A percentile compares a stretch with the other conserved stretches of the same genome.
Conservation (phyloP, 2,797 vertebrate genomes). For the Sebastes matsubarae region DNA sequence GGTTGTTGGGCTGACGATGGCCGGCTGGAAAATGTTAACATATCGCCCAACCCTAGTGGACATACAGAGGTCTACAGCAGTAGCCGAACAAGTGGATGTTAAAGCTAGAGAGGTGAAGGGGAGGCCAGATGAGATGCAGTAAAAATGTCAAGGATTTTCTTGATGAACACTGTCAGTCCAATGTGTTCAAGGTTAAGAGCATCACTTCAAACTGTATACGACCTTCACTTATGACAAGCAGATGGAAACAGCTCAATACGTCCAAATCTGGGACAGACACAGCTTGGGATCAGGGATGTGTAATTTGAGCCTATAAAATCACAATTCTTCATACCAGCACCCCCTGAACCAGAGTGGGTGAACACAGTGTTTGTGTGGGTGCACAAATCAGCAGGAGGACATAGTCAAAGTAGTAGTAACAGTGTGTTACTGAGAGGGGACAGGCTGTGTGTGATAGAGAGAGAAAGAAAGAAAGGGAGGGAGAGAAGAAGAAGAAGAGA, state of each 20-base stretch:
- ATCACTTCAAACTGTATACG: conserved; percentile 8
- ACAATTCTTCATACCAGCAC: neutral
- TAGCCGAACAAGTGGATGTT: neutral
- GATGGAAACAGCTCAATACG: neutral
- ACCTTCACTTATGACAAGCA: neutral
- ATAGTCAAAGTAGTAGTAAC: conserved; percentile 26
- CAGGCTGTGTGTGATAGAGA: conserved; percentile 13
- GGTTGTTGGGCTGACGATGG: too few relatives aligned
- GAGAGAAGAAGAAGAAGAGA: neutral
- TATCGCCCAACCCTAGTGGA: too few relatives aligned
- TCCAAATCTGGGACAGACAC: neutral
- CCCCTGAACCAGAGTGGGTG: conserved; percentile 7
- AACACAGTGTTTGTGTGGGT: conserved; percentile 24
- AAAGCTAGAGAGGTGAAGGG: neutral
- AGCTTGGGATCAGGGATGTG: conserved; percentile 2
- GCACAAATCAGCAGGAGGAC: conserved; percentile 17
- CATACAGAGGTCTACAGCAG: neutral
- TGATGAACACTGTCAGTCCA: conserved; percentile 3
- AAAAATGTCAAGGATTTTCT: conserved; percentile 26
- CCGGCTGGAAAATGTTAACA: too few relatives aligned
- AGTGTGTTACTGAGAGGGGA: conserved; percentile 7
- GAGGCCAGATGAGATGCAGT: neutral
- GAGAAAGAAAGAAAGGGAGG: neutral
- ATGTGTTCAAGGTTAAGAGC: conserved; percentile 5
- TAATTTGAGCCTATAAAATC: neutral